These are phyloP conservation scores for Rhadina sibilatrix DNA, from an alignment of 2,113 vertebrate genomes.

Conservation along the genomic window DNA sequence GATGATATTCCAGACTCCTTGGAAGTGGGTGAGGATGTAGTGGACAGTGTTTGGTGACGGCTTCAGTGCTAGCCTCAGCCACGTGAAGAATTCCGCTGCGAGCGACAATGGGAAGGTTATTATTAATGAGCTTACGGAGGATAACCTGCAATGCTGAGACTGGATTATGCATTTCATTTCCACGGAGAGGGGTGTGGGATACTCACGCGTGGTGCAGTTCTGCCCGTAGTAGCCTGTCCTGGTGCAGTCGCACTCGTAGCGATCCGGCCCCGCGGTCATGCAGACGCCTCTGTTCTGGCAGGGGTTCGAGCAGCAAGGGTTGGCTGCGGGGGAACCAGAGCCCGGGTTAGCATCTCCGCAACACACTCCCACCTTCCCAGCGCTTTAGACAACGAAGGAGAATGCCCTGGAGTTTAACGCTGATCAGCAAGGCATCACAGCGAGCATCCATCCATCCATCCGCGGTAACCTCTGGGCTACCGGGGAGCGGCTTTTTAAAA, in stretches of 20 bases:
- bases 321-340: conserved; percentile 70
- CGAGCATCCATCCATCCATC: neutral
- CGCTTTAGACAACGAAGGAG: fast-evolving
- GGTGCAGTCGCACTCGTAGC: conserved; percentile 92
- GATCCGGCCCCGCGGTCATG: conserved; percentile 72
- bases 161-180: fast-evolving
- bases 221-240: conserved; percentile 88
- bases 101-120: neutral
- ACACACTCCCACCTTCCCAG: no score
- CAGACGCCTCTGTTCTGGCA: conserved; percentile 93
- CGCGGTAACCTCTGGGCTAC: neutral
- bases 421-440: neutral
- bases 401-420: fast-evolving
- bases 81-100: conserved; percentile 89
- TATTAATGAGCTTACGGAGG: neutral
- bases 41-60: conserved; percentile 89
- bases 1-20: conserved; percentile 91
- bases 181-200: no score
- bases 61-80: conserved; percentile 83
- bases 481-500: neutral
- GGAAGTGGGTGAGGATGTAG: conserved; percentile 93
- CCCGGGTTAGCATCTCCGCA: fast-evolving
- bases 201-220: conserved; percentile 90
- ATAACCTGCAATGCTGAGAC: neutral
- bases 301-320: conserved; percentile 91